A percentile compares a stretch with the other conserved stretches of the same genome.
These are phyloP conservation scores for Dryocosmus kuriphilus DNA, from an alignment of 2,888 invertebrate genomes.

Conservation along the genomic window DNA sequence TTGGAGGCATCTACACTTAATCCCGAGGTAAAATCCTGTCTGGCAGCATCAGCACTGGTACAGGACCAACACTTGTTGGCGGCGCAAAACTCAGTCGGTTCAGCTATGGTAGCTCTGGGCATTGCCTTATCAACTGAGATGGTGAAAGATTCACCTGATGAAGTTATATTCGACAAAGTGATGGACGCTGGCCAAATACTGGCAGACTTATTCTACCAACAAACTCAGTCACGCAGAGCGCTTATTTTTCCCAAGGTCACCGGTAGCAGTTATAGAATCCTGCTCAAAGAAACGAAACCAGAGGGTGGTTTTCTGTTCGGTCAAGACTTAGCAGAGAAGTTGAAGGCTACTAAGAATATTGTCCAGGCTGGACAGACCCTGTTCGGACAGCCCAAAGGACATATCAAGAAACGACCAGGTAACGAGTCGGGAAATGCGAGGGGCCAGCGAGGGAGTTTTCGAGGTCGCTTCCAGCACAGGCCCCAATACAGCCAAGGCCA, in stretches of 20 bases:
- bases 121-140: no score
- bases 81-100: constrained; percentile 42
- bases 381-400: background rate
- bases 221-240: constrained; percentile 37
- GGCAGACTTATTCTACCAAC: constrained; percentile 25
- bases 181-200: constrained; percentile 26
- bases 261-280: constrained; percentile 22
- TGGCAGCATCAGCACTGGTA: no score
- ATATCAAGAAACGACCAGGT: no score
- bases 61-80: no score
- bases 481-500: no score
- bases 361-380: constrained; percentile 15
- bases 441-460: no score
- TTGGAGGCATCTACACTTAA: no score
- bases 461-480: no score
- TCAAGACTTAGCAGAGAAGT: constrained; percentile 32
- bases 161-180: no score
- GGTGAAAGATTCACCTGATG: no score
- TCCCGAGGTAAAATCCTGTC: no score
- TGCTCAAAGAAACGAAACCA: constrained; percentile 16
- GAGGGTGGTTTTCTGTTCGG: constrained; percentile 31
- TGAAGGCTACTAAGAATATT: constrained; percentile 17
- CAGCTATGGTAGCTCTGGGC: constrained; percentile 45
- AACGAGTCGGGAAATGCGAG: no score
- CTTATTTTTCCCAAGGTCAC: constrained; percentile 31